Evolutionary conservation across 2,888 invertebrate species (phyloP).

Genomic region (Mechanitis messenoides): DNA sequence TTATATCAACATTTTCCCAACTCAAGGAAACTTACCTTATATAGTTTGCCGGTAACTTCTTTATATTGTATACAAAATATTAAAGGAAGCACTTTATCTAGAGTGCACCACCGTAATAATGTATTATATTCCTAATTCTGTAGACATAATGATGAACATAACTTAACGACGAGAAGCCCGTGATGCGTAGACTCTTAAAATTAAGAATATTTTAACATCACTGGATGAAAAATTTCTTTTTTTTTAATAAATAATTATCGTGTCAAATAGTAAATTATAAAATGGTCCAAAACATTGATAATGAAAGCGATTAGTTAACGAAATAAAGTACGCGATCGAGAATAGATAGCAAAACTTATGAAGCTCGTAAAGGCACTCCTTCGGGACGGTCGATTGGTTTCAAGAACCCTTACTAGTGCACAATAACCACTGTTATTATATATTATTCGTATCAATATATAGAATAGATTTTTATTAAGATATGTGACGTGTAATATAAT

Average conservation of each 20-base stretch:
- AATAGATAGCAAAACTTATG: slow-evolving; percentile 17
- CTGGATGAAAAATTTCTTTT: not conserved
- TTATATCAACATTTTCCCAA: too few relatives aligned
- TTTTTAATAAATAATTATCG: not conserved
- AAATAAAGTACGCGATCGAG: slow-evolving; percentile 8
- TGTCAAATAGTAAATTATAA: slow-evolving; percentile 6
- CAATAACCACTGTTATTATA: slow-evolving; percentile 8
- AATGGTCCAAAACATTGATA: not conserved
- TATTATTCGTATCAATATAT: slow-evolving; percentile 1
- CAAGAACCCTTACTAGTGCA: slow-evolving; percentile 16
- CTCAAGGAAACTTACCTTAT: too few relatives aligned
- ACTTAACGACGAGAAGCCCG: slow-evolving; percentile 29
- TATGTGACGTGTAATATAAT: not conserved
- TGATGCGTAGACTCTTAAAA: slow-evolving; percentile 31
- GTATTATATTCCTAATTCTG: slow-evolving; percentile 10
- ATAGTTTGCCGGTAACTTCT: too few relatives aligned
- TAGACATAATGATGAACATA: slow-evolving; percentile 43
- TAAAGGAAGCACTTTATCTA: not conserved
- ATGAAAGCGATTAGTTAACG: too few relatives aligned
- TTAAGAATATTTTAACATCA: slow-evolving; percentile 34
- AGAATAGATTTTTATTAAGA: not conserved
- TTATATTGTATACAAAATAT: not conserved
- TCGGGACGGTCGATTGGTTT: slow-evolving; percentile 18
- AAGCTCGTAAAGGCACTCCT: slow-evolving; percentile 12
- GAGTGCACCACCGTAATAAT: slow-evolving; percentile 3